These are phyloP conservation scores for Potorous gilbertii DNA, from an alignment of 2,797 vertebrate species.

Conservation along the genomic window DNA sequence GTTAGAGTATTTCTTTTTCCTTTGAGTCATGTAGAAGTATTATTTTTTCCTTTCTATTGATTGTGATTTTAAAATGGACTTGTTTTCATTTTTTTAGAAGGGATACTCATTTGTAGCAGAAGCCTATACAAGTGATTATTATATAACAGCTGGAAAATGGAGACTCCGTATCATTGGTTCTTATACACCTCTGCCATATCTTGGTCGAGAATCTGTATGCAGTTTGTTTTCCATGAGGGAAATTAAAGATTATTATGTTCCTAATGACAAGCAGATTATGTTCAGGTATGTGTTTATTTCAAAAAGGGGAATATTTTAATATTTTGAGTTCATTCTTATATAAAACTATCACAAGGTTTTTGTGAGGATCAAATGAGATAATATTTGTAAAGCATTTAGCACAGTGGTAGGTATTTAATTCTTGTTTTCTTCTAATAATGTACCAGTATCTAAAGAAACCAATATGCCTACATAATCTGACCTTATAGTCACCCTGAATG, in stretches of 20 bases:
- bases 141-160: slow-evolving; percentile 85
- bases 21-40: neutral
- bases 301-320: neutral
- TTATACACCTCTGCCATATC: slow-evolving; percentile 85
- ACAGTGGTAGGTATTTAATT: neutral
- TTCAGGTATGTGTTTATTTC: slow-evolving; percentile 86
- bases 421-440: neutral
- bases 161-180: slow-evolving; percentile 90
- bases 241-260: slow-evolving; percentile 92
- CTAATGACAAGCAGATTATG: slow-evolving; percentile 89
- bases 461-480: neutral
- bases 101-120: slow-evolving; percentile 95
- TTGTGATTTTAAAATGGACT: neutral
- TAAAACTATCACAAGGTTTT: neutral
- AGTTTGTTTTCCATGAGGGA: slow-evolving; percentile 88
- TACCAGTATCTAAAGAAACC: neutral
- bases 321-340: neutral
- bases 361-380: neutral
- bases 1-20: neutral
- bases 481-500: neutral
- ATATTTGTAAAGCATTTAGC: neutral
- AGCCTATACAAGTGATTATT: slow-evolving; percentile 81
- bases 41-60: slow-evolving; percentile 7
- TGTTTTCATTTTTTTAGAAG: slow-evolving; percentile 80
- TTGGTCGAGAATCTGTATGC: slow-evolving; percentile 81